Evolutionary conservation across 2,888 invertebrate genomes (phyloP).

Genomic region (Drosophila dives): DNA sequence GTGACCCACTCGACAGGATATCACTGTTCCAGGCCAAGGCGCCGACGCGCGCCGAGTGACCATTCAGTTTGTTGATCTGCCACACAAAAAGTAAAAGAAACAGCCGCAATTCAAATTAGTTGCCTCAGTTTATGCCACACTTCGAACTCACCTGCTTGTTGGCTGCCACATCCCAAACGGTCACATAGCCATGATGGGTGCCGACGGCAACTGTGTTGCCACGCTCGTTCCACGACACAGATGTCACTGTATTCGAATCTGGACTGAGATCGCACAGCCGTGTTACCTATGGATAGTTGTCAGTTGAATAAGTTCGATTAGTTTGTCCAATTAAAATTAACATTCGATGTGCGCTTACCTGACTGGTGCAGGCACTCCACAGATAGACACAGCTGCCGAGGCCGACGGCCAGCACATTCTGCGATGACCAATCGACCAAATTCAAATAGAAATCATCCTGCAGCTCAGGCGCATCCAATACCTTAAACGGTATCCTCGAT

Average conservation of each 20-base stretch:
- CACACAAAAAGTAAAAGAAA: background rate
- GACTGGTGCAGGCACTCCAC: conserved; percentile 99
- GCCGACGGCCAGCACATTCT: conserved; percentile 99
- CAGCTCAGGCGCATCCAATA: conserved; percentile 84
- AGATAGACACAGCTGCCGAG: conserved; percentile 98
- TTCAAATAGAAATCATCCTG: conserved; percentile 99
- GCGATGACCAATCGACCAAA: conserved; percentile 99
- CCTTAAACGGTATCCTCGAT: conserved; percentile 98
- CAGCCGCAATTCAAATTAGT: background rate
- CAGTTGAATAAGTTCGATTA: conserved; percentile 3
- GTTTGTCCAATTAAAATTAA: conserved; percentile 86
- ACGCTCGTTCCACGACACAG: conserved; percentile 99
- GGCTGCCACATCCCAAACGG: conserved; percentile 98
- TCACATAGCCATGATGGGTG: conserved; percentile 98
- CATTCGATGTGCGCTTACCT: conserved; percentile 86
- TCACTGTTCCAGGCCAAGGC: conserved; percentile 99
- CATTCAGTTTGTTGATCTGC: conserved; percentile 94
- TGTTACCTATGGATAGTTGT: conserved; percentile 88
- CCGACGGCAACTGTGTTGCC: conserved; percentile 99
- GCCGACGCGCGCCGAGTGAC: conserved; percentile 96
- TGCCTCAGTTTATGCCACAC: background rate
- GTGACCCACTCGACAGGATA: conserved; percentile 96
- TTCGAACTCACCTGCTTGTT: conserved; percentile 90
- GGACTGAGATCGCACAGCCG: conserved; percentile 97
- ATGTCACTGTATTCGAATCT: conserved; percentile 98